Evolutionary conservation across 23 tunicate genomes (phyloP), one percentile per base, ranked within the genome.

Genomic region (Halocynthia aurantium): DNA sequence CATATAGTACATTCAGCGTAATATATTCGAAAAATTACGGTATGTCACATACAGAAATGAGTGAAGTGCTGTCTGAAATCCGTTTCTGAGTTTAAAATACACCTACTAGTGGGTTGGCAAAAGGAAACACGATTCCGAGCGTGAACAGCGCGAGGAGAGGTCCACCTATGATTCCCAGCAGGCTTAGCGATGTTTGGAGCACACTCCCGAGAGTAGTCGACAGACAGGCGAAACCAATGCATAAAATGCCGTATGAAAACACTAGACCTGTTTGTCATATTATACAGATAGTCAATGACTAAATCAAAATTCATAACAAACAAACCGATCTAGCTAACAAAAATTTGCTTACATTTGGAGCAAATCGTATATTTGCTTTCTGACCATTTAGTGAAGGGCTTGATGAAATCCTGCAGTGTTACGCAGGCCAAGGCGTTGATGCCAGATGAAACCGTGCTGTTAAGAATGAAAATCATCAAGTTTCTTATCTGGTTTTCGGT

Each of bases 391-490:
- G 87, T 78, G 76, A 62, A 73, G 15, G 98, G 98, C 56, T 66
- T 82, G 8, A 92, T 75, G 69, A 92, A 86, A 79, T 92, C 98
- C 82, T 92, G 92, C 15, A 85, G 63, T 6, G 88, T 80, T 9
- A 92, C 98, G 52, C 98, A 92, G 13, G 98, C 98, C 92, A 92
- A 86, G 50, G 98, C 98, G 78, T 92, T 92, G 78, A 92, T 92
- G 6, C 93, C 98, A 11, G 98, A 92, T 15, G 98, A 92, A 6
- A 92, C 84, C 13, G 98, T 92, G 80, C 98, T 92, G 75, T 31
- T 31, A 31, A 31, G 4, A 31, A 31, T 31, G 4, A 31, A 31
- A 31, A 0, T 31, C 4, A 31, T 31, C 44, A 31, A 31, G 44
- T 31, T 31, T 31, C 44, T 31, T 31, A 31, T 31, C 44, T 31